Base-by-base conservation (phyloP, 92 coral and sea anemone species). In the Muricea muricata region DNA sequence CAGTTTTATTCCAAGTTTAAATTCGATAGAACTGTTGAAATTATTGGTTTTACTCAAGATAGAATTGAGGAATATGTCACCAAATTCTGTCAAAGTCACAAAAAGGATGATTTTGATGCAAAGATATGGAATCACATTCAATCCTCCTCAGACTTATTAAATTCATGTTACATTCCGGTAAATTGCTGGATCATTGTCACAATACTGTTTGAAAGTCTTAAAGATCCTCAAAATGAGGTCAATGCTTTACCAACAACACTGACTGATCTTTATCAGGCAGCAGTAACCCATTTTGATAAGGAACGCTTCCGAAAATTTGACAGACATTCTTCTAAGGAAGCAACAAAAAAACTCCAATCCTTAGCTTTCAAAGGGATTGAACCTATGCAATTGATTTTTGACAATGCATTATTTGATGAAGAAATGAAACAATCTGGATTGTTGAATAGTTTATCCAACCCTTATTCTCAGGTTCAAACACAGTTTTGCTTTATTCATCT, bases 81-180 rank as follows among this genome's bases (percentile, higher is more conserved):
- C 26, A 79, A 80, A 5, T 87, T 68, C 25, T 83, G 58, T 75
- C 11, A 32, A 0, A 46, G 63, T 17, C 3, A 21, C 61, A 81
- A 87, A 30, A 20, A 17, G 21, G 29, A 0, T 30, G 4, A 40
- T 35, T 45, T 11, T 13, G 41, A 67, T 9, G 25, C 3, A 24
- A 58, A 37, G 20, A 32, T 90, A 13, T 78, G 86, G 90, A 68
- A 47, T 28, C 79, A 83, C 39, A 83, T 87, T 30, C 13, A 74
- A 29, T 18, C 57, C 39, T 60, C 80, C 35, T 11, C 66, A 18
- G 56, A 83, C 41, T 73, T 90, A 40, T 25, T 82, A 33, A 25
- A 87, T 48, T 56, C 87, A 35, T 87, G 91, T 58, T 87, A 83
- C 81, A 78, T 87, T 41, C 93, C 93, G 15, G 93, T 63, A 1